These are phyloP conservation scores for Coregonus sp. DNA, from an alignment of 2,797 vertebrate species.

Conservation along the genomic window DNA sequence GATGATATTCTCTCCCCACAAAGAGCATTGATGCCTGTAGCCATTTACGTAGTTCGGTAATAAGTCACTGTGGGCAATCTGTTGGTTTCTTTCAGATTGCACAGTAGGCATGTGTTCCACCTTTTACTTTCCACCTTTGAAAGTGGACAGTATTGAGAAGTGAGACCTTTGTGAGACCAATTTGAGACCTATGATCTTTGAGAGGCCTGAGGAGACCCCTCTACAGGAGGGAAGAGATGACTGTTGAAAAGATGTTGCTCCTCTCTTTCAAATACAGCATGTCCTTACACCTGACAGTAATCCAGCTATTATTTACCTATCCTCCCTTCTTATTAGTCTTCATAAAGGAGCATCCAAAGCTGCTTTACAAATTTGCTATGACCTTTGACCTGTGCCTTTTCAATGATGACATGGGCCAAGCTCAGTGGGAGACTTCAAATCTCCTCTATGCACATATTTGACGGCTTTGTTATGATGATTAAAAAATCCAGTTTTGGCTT, in stretches of 20 bases:
- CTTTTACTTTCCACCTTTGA: slow-evolving; percentile 51
- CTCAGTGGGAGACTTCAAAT: slow-evolving; percentile 25
- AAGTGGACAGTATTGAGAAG: slow-evolving; percentile 22
- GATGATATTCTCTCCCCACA: slow-evolving; percentile 16
- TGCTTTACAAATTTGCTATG: slow-evolving; percentile 9
- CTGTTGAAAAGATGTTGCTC: slow-evolving; percentile 11
- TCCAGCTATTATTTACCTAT: slow-evolving; percentile 17
- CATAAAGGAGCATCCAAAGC: background rate
- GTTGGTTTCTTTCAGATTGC: slow-evolving; percentile 17
- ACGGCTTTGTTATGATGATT: background rate
- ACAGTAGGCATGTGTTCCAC: background rate
- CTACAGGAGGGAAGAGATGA: slow-evolving; percentile 17
- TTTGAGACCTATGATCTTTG: slow-evolving; percentile 36
- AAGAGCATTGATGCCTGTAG: background rate
- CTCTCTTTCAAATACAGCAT: slow-evolving; percentile 18
- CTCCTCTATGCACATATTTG: background rate
- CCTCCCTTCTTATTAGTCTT: slow-evolving; percentile 2
- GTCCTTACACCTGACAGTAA: slow-evolving; percentile 28
- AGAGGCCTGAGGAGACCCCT: slow-evolving; percentile 5
- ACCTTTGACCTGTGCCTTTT: slow-evolving; percentile 15
- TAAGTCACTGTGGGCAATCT: slow-evolving; percentile 24
- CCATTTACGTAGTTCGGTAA: slow-evolving; percentile 27
- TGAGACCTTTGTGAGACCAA: background rate
- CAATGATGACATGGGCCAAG: slow-evolving; percentile 4
- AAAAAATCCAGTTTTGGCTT: slow-evolving; percentile 35